These are phyloP conservation scores for Pluvialis apricaria DNA, from an alignment of 2,113 vertebrate genomes.

Conservation along the genomic window DNA sequence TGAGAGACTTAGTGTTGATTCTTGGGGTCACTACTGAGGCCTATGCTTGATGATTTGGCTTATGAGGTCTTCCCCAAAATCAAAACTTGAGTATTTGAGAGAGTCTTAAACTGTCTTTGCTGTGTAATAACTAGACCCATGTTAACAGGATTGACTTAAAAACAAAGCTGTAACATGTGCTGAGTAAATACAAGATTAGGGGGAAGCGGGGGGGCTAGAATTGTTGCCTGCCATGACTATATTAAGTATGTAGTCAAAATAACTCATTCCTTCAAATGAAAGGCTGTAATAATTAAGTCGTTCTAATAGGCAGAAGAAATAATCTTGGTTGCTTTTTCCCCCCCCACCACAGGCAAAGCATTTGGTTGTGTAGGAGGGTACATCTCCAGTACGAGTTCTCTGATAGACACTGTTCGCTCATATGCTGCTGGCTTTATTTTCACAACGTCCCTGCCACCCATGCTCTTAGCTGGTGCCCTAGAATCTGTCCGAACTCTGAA, in stretches of 20 bases:
- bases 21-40: not conserved
- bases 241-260: not conserved
- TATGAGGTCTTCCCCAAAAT: not conserved
- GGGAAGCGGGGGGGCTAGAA: fast-evolving
- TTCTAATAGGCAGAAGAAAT: not conserved
- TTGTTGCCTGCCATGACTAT: not conserved
- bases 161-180: not conserved
- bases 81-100: not conserved
- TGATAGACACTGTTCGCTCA: conserved; percentile 91
- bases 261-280: not conserved
- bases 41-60: not conserved
- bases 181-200: not conserved
- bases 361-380: conserved; percentile 97
- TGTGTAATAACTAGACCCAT: not conserved
- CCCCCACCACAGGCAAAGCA: conserved; percentile 83
- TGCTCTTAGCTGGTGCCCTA: conserved; percentile 89
- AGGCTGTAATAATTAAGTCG: not conserved
- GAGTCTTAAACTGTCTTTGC: not conserved
- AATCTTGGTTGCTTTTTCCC: not conserved
- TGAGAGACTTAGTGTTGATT: conserved; percentile 22
- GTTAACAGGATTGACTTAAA: not conserved
- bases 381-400: conserved; percentile 84
- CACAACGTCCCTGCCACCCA: conserved; percentile 94
- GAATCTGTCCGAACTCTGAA: conserved; percentile 88
- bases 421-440: conserved; percentile 97